Percentiles rank a stretch among this genome's conserved stretches.
Evolutionary conservation across 2,888 invertebrate species (phyloP).

Genomic region (Ellobium chinense): DNA sequence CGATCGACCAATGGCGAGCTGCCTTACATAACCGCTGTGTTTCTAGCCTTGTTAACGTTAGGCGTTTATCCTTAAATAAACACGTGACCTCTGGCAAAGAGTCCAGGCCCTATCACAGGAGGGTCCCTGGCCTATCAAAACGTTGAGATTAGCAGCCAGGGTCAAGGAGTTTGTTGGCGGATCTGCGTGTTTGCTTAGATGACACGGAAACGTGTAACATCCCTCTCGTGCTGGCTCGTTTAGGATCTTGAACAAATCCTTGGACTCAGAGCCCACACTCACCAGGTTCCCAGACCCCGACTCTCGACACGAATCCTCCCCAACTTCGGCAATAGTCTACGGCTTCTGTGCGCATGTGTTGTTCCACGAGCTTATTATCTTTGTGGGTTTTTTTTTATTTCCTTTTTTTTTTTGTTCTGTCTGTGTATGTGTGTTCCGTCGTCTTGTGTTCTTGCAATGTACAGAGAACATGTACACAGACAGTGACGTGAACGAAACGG

Average conservation of each 20-base stretch:
- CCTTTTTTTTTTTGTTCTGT: no score
- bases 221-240: slow-evolving; percentile 5
- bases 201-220: slow-evolving; percentile 24
- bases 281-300: no score
- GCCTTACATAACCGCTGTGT: slow-evolving; percentile 19
- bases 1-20: slow-evolving; percentile 11
- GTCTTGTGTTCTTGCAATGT: no score
- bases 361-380: no score
- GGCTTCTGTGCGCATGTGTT: no score
- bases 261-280: neutral
- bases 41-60: neutral
- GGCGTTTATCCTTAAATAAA: slow-evolving; percentile 34
- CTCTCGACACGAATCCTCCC: no score
- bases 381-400: no score
- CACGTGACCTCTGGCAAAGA: slow-evolving; percentile 1
- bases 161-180: slow-evolving; percentile 36
- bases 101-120: neutral
- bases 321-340: no score
- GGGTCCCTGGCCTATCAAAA: slow-evolving; percentile 15
- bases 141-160: slow-evolving; percentile 39
- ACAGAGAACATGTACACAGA: no score
- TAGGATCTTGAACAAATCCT: neutral
- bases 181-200: slow-evolving; percentile 26
- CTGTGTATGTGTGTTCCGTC: no score
- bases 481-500: no score